Evolutionary conservation across 2,113 vertebrate genomes (phyloP).

Genomic region (Paratilapia polleni): DNA sequence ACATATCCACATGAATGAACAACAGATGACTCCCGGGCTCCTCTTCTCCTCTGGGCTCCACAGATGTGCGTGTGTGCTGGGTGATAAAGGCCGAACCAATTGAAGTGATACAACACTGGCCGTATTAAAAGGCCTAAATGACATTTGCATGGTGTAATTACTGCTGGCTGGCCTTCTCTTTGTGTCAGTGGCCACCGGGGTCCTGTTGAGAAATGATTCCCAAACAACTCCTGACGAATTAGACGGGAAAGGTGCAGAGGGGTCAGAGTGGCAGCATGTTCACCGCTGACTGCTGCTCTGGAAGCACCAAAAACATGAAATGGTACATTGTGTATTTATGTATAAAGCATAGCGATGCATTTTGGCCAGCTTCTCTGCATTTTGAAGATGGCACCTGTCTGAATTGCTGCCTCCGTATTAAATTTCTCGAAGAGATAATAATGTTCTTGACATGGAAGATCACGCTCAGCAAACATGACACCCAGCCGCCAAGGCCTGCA

Average conservation of each 20-base stretch:
- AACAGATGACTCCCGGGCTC: constrained; percentile 40
- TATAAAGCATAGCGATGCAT: background rate
- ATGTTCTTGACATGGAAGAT: constrained; percentile 63
- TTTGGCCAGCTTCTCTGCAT: background rate
- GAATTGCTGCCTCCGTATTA: background rate
- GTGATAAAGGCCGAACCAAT: constrained; percentile 72
- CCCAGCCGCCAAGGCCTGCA: constrained; percentile 53
- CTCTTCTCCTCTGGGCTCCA: constrained; percentile 44
- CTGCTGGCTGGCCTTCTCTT: constrained; percentile 62
- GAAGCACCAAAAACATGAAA: background rate
- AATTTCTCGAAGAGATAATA: constrained; percentile 42
- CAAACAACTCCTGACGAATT: constrained; percentile 33
- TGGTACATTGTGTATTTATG: background rate
- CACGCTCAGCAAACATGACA: constrained; percentile 54
- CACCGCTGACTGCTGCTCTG: constrained; percentile 15
- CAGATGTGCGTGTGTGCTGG: constrained; percentile 59
- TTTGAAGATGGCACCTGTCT: background rate
- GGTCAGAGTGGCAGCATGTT: constrained; percentile 45
- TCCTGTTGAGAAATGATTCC: constrained; percentile 57
- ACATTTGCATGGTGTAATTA: constrained; percentile 77
- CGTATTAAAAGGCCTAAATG: constrained; percentile 61
- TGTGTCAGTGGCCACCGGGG: constrained; percentile 61
- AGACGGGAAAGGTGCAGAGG: constrained; percentile 30
- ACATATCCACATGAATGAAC: constrained; percentile 66
- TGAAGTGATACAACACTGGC: constrained; percentile 58